phyloP scores from a whole-genome alignment of 2,113 vertebrate species.

The Rhipidura dahli region DNA sequence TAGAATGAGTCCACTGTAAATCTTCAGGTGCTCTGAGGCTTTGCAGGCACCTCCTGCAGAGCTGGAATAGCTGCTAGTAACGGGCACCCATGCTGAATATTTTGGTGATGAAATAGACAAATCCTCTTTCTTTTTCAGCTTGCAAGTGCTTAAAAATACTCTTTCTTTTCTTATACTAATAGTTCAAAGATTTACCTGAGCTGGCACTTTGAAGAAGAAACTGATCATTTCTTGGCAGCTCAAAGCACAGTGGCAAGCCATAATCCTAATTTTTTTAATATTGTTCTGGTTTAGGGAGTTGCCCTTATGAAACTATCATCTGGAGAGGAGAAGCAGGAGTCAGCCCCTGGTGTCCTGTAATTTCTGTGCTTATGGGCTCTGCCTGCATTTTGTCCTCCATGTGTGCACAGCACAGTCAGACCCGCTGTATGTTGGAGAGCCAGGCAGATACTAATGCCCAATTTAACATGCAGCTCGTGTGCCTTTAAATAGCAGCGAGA shows the following conservation, averaged over 20 bases:
- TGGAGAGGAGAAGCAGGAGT: background rate
- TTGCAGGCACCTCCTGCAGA: background rate
- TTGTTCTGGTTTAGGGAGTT: background rate
- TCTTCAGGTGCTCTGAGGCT: background rate
- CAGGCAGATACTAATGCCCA: conserved; percentile 9
- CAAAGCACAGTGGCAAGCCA: background rate
- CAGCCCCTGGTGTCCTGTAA: background rate
- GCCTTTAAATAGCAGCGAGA: conserved; percentile 47
- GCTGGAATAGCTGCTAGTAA: background rate
- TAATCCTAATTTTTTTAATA: background rate
- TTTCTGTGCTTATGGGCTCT: background rate
- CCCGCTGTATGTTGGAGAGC: background rate
- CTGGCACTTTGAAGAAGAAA: background rate
- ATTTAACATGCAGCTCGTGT: conserved; percentile 59
- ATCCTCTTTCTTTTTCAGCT: background rate
- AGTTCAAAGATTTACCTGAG: background rate
- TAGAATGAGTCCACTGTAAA: background rate
- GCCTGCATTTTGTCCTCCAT: background rate
- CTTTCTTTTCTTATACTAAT: background rate
- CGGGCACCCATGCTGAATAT: rapidly evolving
- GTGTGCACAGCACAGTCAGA: background rate
- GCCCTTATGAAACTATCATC: background rate
- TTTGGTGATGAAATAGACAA: background rate
- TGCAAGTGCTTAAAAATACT: background rate
- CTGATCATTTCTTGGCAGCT: background rate